Base-by-base conservation (phyloP, 2,888 invertebrate species). In the Perizoma affinitatum region DNA sequence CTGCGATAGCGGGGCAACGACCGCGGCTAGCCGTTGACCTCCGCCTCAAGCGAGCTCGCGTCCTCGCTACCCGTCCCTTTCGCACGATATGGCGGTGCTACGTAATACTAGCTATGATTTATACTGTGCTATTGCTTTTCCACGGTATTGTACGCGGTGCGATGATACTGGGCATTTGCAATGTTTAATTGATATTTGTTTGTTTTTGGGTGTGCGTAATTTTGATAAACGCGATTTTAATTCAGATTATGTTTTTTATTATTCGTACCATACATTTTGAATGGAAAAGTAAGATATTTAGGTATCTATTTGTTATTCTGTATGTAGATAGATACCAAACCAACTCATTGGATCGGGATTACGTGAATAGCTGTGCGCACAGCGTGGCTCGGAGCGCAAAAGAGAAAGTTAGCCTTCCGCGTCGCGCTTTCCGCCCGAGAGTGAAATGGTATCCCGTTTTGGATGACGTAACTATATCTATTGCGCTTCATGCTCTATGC, bases 11-110 rank as follows among this genome's bases (percentile, higher is more conserved):
- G 86, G 92, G 92, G 92, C 92, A 92, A 92, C 92, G 92, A 92
- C 92, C 93, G 92, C 92, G 88, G 90, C 90, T 92, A 92, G 93
- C 90, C 93, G 92, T 92, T 92, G 93, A 93, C 93, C 93, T 93
- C 92, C 91, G 91, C 84, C 63, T 83, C 80, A 83, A 84, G 84
- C 80, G 84, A 84, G 84, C 84, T 78, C 85, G 87, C 89, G 89
- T 88, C 89, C 88, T 89, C 87, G 87, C 73, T 84, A 69, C 76
- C 83, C 70, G 71, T 90, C 90, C 75, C 85, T 69, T 82, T 89
- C 85, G 61, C 81, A 71, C 88, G 75, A 82, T 22, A 22, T 76
- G 76, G 75, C 82, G 78, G 34, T 41, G 10, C 43, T 54, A 58
- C 44, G 53, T 56, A 53, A 5, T 50, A 61, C 49, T 49, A 49